phyloP scores from a whole-genome alignment of 2,888 invertebrate genomes.

The Andrena minutula region DNA sequence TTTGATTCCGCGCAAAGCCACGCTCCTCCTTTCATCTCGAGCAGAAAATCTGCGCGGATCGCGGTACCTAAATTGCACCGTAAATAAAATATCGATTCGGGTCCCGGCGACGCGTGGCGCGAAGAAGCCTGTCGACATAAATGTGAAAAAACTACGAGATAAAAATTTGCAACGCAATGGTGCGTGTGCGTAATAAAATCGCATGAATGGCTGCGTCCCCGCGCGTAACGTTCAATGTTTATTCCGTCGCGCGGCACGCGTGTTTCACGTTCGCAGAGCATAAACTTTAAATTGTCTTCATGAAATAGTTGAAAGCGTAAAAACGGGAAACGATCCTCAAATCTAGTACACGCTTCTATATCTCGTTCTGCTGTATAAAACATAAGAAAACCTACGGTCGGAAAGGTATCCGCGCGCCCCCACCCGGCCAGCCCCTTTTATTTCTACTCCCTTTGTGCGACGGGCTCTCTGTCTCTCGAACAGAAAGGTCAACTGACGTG shows the following conservation, averaged over 20 bases:
- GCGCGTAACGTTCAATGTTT: conserved; percentile 20
- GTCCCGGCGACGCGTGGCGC: neutral
- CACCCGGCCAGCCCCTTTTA: no score
- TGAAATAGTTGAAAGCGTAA: neutral
- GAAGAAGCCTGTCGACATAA: conserved; percentile 3
- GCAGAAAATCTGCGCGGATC: neutral
- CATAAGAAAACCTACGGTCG: neutral
- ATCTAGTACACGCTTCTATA: neutral
- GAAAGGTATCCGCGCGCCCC: neutral
- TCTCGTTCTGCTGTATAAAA: conserved; percentile 6
- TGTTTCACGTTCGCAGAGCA: conserved; percentile 1
- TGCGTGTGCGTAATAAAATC: conserved; percentile 33
- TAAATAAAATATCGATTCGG: conserved; percentile 36
- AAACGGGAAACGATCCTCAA: neutral
- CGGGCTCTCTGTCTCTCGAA: no score
- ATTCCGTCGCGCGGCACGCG: conserved; percentile 7
- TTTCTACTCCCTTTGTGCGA: no score
- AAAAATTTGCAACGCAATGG: conserved; percentile 23
- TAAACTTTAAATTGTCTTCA: conserved; percentile 5
- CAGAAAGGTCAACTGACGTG: no score
- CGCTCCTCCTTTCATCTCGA: neutral
- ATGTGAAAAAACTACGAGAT: neutral
- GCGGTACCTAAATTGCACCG: neutral
- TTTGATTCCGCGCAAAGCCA: neutral
- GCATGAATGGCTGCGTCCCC: neutral